A percentile compares a stretch with the other conserved stretches of the same genome.
Conservation (phyloP, 37 sponge, comb jelly and placozoan species). For the Lycopodina hypogea region DNA sequence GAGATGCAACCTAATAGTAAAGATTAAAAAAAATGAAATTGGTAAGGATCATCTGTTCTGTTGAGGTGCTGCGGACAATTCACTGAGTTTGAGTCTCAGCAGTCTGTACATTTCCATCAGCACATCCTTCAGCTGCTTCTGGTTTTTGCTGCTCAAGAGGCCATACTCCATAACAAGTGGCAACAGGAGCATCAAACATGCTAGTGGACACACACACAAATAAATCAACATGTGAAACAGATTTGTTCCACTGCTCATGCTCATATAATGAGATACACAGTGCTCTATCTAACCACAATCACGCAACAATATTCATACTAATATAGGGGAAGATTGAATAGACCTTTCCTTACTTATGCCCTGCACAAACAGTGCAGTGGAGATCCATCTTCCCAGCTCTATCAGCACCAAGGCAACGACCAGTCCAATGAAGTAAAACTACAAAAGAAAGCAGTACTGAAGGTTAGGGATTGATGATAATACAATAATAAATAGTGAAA, state of each 20-base stretch:
- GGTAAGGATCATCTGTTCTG: too few species aligned
- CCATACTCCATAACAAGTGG: slow-evolving; percentile 11
- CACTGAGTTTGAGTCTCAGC: too few species aligned
- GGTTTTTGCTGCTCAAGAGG: background rate
- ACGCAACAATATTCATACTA: too few species aligned
- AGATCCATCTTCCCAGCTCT: slow-evolving; percentile 25
- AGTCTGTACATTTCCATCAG: too few species aligned
- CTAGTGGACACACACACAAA: background rate
- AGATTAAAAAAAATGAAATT: too few species aligned
- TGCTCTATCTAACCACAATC: too few species aligned
- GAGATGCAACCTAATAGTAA: too few species aligned
- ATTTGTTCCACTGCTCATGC: too few species aligned
- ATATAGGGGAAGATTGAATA: too few species aligned
- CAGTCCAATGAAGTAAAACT: slow-evolving; percentile 35
- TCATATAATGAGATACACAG: too few species aligned
- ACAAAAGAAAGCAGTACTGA: background rate
- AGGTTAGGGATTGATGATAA: background rate
- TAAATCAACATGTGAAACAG: background rate
- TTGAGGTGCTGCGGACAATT: too few species aligned
- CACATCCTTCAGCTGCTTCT: background rate
- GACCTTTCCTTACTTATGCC: slow-evolving; percentile 13
- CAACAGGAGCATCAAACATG: slow-evolving; percentile 6
- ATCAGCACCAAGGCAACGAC: background rate
- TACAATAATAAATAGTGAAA: background rate
- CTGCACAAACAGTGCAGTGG: slow-evolving; percentile 19